phyloP scores from a whole-genome alignment of 2,113 vertebrate species.

The Ictalurus furcatus region DNA sequence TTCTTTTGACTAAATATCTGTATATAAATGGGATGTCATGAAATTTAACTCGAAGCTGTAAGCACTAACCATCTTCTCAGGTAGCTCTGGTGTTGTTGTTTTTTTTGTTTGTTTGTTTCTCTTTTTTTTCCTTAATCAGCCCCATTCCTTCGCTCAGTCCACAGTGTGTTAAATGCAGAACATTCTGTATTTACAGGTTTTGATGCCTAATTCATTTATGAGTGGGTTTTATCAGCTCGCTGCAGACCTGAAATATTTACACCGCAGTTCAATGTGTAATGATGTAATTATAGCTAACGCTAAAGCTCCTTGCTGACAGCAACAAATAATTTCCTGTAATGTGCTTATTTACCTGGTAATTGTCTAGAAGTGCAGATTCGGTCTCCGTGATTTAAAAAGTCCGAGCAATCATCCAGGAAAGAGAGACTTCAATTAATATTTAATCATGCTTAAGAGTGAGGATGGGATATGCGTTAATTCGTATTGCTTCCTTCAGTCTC shows the following conservation, averaged over 20 bases:
- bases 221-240: conserved; percentile 41
- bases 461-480: conserved; percentile 8
- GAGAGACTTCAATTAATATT: conserved; percentile 19
- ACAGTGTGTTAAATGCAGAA: not conserved
- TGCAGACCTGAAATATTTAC: conserved; percentile 31
- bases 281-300: conserved; percentile 35
- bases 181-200: conserved; percentile 8
- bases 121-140: not conserved
- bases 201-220: conserved; percentile 30
- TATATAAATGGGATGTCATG: too few species aligned
- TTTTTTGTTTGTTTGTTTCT: too few species aligned
- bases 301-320: conserved; percentile 17
- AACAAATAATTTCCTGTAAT: conserved; percentile 33
- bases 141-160: not conserved
- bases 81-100: not conserved
- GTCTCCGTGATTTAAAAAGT: conserved; percentile 8
- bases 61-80: not conserved
- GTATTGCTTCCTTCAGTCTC: not conserved
- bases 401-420: conserved; percentile 1
- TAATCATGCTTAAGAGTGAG: not conserved
- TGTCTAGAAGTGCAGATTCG: conserved; percentile 22
- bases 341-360: conserved; percentile 27
- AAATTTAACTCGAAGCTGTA: not conserved
- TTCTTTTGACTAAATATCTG: not conserved
- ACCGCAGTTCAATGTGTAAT: conserved; percentile 6